Evolutionary conservation across 2,888 invertebrate genomes (phyloP).

Genomic region (Apotomis turbidana): DNA sequence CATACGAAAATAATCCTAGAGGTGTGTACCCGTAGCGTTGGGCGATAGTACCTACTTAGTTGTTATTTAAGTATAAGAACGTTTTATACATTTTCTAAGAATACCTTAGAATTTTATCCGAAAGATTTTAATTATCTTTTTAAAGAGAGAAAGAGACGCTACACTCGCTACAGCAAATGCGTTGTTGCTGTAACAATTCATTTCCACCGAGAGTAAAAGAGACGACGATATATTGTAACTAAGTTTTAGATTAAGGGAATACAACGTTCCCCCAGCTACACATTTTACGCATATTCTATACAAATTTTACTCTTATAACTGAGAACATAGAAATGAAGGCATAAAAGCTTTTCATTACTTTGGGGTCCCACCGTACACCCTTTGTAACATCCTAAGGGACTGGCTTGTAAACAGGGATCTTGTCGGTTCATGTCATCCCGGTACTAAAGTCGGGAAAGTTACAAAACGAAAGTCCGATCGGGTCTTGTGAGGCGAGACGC

Average conservation of each 20-base stretch:
- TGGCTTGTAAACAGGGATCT: slow-evolving; percentile 50
- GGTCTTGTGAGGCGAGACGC: neutral
- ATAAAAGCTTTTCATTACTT: neutral
- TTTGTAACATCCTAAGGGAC: slow-evolving; percentile 26
- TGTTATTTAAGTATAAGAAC: too few species aligned
- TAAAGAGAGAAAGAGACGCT: slow-evolving; percentile 27
- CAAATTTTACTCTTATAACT: slow-evolving; percentile 7
- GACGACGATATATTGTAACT: slow-evolving; percentile 24
- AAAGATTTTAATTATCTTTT: neutral
- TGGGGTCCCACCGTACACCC: slow-evolving; percentile 9
- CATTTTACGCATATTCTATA: neutral
- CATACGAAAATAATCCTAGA: too few species aligned
- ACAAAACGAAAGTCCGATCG: slow-evolving; percentile 47
- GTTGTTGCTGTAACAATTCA: slow-evolving; percentile 6
- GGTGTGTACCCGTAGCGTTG: too few species aligned
- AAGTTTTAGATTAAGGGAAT: slow-evolving; percentile 17
- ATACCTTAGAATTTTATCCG: too few species aligned
- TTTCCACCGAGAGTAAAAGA: slow-evolving; percentile 19
- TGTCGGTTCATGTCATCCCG: slow-evolving; percentile 56
- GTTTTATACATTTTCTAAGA: too few species aligned
- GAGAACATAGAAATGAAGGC: neutral
- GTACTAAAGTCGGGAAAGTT: slow-evolving; percentile 58
- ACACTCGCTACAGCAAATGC: neutral
- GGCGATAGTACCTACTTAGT: too few species aligned
- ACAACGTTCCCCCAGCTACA: slow-evolving; percentile 4